Evolutionary conservation across 2,113 vertebrate species (phyloP).

Genomic region (Semicossyphus pulcher): DNA sequence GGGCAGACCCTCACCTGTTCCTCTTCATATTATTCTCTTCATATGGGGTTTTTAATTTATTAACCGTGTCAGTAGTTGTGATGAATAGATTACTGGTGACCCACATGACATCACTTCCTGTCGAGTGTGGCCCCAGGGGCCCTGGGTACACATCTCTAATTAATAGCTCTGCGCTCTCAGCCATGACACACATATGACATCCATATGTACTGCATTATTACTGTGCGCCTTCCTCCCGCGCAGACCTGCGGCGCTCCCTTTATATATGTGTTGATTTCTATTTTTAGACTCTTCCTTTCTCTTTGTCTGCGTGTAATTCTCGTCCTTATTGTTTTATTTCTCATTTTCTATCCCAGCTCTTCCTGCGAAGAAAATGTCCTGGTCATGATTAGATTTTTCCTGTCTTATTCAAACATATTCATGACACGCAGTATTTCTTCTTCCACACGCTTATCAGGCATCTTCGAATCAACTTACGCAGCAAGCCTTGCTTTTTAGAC

Average conservation of each 20-base stretch:
- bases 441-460: neutral
- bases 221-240: neutral
- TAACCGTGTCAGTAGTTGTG: conserved; percentile 12
- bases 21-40: neutral
- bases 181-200: conserved; percentile 52
- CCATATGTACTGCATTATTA: conserved; percentile 40
- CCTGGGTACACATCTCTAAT: conserved; percentile 59
- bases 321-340: neutral
- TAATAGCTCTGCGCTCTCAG: conserved; percentile 52
- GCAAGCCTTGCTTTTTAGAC: conserved; percentile 20
- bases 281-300: neutral
- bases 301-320: neutral
- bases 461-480: conserved; percentile 6
- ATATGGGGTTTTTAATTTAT: conserved; percentile 39
- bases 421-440: neutral
- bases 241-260: neutral
- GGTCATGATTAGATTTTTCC: neutral
- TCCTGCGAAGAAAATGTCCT: too few species aligned
- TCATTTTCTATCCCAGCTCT: neutral
- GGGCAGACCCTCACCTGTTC: neutral
- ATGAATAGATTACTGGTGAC: conserved; percentile 48
- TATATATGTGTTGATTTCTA: neutral
- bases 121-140: conserved; percentile 30
- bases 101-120: conserved; percentile 64
- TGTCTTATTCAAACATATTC: neutral